phyloP scores from a whole-genome alignment of 2,888 invertebrate species.

The Clistopyga incitator region DNA sequence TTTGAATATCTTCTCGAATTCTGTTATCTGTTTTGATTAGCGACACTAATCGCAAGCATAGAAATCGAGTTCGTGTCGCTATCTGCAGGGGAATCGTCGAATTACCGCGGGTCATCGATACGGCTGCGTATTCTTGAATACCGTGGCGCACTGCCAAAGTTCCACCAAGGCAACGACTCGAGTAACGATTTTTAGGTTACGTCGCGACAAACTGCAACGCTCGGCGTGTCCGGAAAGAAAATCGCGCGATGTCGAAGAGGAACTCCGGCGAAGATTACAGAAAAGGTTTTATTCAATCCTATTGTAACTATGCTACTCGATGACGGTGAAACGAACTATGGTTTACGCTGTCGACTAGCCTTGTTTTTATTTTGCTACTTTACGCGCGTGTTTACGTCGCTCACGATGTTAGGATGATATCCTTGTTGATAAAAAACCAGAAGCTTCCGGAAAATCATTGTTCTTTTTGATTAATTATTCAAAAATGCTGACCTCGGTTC shows the following conservation, averaged over 20 bases:
- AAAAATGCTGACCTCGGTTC: neutral
- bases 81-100: conserved; percentile 30
- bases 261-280: conserved; percentile 78
- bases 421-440: neutral
- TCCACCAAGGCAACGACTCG: conserved; percentile 19
- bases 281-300: conserved; percentile 82
- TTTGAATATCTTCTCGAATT: too few relatives aligned
- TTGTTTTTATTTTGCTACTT: conserved; percentile 36
- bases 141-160: conserved; percentile 26
- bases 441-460: neutral
- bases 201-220: conserved; percentile 68
- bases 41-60: neutral
- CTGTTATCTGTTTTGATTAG: neutral
- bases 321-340: conserved; percentile 64
- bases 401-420: neutral
- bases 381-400: conserved; percentile 43
- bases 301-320: conserved; percentile 68
- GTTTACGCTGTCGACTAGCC: conserved; percentile 39
- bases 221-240: conserved; percentile 57
- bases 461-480: too few relatives aligned
- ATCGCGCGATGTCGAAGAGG: conserved; percentile 77
- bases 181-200: conserved; percentile 73
- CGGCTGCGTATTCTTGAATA: conserved; percentile 31
- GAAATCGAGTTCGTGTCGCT: conserved; percentile 27
- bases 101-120: neutral